Percentiles rank a stretch among this genome's conserved stretches.
Conservation (phyloP, 2,888 invertebrate genomes). For the Xanthorhoe spadicearia region DNA sequence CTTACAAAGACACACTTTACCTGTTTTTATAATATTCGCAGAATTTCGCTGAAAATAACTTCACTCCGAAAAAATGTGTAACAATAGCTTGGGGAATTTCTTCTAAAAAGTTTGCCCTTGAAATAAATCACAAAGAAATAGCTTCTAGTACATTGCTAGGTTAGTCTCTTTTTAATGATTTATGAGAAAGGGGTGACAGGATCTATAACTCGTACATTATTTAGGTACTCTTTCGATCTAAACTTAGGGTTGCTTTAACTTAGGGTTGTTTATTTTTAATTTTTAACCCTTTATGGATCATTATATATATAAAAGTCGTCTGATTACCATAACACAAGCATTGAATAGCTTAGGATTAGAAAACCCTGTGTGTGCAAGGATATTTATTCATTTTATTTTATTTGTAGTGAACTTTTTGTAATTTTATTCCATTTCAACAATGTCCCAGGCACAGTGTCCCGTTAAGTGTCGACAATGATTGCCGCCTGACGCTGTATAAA, state of each 20-base stretch:
- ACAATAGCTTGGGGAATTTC: conserved; percentile 8
- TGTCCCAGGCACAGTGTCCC: no score
- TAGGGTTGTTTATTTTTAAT: no score
- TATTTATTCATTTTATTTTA: no score
- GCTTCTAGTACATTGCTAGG: conserved; percentile 33
- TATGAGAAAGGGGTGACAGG: conserved; percentile 39
- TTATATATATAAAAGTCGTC: no score
- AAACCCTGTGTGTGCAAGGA: no score
- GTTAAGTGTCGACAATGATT: no score
- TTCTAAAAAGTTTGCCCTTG: conserved; percentile 10
- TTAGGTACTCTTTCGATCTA: conserved; percentile 22
- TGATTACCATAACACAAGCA: no score
- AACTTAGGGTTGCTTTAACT: conserved; percentile 18
- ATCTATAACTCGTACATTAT: conserved; percentile 39
- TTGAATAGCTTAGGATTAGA: no score
- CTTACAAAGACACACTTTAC: neutral
- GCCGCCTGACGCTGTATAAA: no score
- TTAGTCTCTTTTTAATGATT: conserved; percentile 40
- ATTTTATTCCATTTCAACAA: no score
- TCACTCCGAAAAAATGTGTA: conserved; percentile 1
- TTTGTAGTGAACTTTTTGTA: no score
- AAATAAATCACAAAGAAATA: conserved; percentile 34
- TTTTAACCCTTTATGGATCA: no score
- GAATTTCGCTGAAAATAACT: conserved; percentile 13
- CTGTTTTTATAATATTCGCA: neutral